phyloP scores from a whole-genome alignment of 2,888 invertebrate genomes.

The Didymodactylos carnosus region DNA sequence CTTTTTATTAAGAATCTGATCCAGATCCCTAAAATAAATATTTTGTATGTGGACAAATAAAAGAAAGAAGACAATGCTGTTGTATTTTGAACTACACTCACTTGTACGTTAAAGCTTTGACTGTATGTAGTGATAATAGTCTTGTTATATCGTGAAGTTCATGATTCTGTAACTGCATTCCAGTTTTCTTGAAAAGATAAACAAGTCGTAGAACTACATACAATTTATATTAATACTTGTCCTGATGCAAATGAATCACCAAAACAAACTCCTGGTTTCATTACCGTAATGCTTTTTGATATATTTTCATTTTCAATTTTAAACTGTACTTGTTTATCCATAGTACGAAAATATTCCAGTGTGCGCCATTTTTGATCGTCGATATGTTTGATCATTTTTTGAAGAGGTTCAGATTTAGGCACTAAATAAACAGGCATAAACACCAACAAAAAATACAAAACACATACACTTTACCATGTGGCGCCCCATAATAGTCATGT shows the following conservation, averaged over 20 bases:
- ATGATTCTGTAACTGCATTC: background rate
- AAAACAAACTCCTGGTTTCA: background rate
- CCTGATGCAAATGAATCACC: background rate
- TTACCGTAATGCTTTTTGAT: background rate
- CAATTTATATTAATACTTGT: background rate
- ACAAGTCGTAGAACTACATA: too few relatives aligned
- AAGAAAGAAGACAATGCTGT: background rate
- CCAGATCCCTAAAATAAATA: background rate
- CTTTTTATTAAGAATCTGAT: background rate
- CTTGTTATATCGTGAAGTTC: background rate
- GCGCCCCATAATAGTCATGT: too few relatives aligned
- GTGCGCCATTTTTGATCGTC: background rate
- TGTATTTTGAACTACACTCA: background rate
- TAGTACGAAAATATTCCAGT: background rate
- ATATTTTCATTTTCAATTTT: background rate
- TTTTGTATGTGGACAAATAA: background rate
- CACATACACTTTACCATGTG: too few relatives aligned
- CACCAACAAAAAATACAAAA: background rate
- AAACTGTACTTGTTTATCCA: background rate
- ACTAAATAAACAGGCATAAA: too few relatives aligned
- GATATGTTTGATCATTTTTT: background rate
- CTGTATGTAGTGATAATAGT: background rate
- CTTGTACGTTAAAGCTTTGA: background rate
- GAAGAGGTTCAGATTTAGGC: background rate
- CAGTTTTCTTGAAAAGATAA: background rate